Evolutionary conservation across 2,113 vertebrate genomes (phyloP).

Genomic region (Tetrao urogallus): DNA sequence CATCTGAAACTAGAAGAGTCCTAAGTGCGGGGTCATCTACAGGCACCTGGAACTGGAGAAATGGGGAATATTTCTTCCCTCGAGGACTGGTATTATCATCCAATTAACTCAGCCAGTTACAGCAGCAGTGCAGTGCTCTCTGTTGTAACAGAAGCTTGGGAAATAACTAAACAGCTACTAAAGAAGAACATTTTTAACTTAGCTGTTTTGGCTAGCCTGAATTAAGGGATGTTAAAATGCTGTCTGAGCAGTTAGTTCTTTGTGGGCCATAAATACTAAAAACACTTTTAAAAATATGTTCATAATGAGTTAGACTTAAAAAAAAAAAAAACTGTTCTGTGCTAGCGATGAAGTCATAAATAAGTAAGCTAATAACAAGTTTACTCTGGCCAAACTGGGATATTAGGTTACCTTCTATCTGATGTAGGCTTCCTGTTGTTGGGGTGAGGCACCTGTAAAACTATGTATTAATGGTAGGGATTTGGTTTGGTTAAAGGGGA

Average conservation of each 20-base stretch:
- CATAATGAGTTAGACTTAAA: neutral
- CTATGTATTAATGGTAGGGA: neutral
- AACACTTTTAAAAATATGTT: neutral
- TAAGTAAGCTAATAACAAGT: neutral
- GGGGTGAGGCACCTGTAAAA: neutral
- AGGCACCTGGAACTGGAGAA: neutral
- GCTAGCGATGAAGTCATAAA: neutral
- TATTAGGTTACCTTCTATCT: neutral
- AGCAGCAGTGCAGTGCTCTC: neutral
- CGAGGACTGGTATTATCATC: neutral
- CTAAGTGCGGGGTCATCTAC: neutral
- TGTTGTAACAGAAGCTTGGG: neutral
- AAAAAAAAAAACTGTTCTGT: neutral
- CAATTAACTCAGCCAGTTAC: neutral
- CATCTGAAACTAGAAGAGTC: neutral
- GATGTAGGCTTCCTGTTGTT: neutral
- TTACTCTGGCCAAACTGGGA: neutral
- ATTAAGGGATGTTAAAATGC: neutral
- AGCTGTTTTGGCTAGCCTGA: neutral
- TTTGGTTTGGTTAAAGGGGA: neutral
- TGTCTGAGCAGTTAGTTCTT: accelerated
- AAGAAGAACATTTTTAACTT: neutral
- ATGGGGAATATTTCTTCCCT: neutral
- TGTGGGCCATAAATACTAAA: neutral
- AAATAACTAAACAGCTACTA: neutral